Evolutionary conservation across 2,797 vertebrate species (phyloP), one percentile per base, ranked within the genome.

Genomic region (Coregonus ussuriensis): DNA sequence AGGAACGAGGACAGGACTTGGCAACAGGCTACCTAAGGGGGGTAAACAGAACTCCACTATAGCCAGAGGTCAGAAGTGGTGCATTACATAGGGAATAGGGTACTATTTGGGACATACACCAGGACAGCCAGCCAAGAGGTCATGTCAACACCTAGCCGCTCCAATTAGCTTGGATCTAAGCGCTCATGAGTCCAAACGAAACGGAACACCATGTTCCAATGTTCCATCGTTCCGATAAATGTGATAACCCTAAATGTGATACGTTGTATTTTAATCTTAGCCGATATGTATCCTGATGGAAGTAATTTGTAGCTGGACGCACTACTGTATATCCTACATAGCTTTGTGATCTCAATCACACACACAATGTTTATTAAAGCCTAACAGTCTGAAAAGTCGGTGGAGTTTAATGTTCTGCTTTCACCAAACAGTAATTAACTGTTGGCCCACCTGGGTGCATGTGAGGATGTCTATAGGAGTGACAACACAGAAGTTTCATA

Each of bases 121-220:
- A 14, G 37, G 16, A 2, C 47, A 41, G 29, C 1, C 41, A 37
- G 37, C 35, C 53, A 7, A 47, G 41, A 47, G 9, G 9, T 47
- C 41, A 16, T 82, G 86, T 91, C 56, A 9, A 82, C 88, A 86
- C 80, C 68, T 85, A 72, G 62, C 72, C 5, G 72, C 79, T 79
- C 72, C 77, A 77, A 82, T 82, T 78, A 85, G 86, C 79, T 87
- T 87, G 84, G 80, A 86, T 82, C 37, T 68, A 76, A 29, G 67
- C 79, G 63, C 51, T 76, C 51, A 82, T 78, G 84, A 2, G 84
- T 78, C 77, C 79, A 69, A 53, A 76, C 77, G 79, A 82, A 86
- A 85, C 74, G 73, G 86, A 78, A 91, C 90, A 85, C 77, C 54
- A 14, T 91, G 91, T 91, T 80, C 87, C 70, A 71, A 29, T 81